Evolutionary conservation across 2,888 invertebrate genomes (phyloP).

Genomic region (Drosophila subsilvestris): DNA sequence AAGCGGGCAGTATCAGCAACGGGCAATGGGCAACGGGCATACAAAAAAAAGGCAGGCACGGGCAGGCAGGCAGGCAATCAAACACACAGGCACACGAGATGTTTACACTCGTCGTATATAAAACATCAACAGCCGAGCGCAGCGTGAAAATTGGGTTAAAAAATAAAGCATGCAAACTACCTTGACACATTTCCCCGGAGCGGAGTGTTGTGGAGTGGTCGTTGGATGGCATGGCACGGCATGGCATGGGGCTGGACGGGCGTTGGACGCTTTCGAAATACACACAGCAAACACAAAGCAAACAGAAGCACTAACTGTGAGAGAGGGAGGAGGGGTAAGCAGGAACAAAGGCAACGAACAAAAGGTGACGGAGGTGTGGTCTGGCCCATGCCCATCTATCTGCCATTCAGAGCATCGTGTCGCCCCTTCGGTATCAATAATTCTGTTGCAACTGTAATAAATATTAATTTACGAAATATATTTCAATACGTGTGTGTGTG

Average conservation of each 20-base stretch:
- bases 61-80: slow-evolving; percentile 1
- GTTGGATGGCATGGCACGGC: background rate
- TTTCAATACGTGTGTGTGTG: background rate
- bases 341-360: no score
- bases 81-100: background rate
- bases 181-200: slow-evolving; percentile 65
- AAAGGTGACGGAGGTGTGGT: no score
- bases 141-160: slow-evolving; percentile 68
- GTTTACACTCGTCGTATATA: background rate
- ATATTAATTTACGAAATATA: slow-evolving; percentile 42
- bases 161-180: slow-evolving; percentile 76
- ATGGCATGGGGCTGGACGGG: background rate
- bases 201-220: slow-evolving; percentile 9
- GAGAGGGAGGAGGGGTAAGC: no score
- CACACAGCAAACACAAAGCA: background rate
- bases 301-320: background rate
- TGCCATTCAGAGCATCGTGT: background rate
- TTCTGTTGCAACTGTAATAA: slow-evolving; percentile 60
- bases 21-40: background rate
- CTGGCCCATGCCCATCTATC: background rate
- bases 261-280: background rate
- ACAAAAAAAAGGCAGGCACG: slow-evolving; percentile 7
- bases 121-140: slow-evolving; percentile 28
- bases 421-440: slow-evolving; percentile 20
- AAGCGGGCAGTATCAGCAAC: slow-evolving; percentile 3